phyloP scores from a whole-genome alignment of 2,888 invertebrate genomes.

The Ennomos fuscantarius region DNA sequence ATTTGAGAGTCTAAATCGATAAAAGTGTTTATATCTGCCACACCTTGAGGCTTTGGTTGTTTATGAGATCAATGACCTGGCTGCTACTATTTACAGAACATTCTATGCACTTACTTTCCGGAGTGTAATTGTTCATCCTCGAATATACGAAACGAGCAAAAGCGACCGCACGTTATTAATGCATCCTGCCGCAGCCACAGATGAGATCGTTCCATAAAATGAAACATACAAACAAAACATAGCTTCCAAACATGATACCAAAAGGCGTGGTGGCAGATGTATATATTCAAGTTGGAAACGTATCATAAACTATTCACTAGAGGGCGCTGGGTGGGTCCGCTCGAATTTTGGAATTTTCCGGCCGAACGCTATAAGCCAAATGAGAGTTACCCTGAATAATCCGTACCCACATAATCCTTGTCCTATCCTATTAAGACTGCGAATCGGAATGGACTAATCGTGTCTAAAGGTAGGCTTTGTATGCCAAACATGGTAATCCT shows the following conservation, averaged over 20 bases:
- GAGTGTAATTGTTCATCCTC: no score
- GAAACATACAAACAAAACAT: neutral
- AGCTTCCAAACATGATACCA: slow-evolving; percentile 11
- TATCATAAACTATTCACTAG: slow-evolving; percentile 52
- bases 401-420: slow-evolving; percentile 47
- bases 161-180: neutral
- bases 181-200: neutral
- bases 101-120: no score
- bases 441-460: slow-evolving; percentile 61
- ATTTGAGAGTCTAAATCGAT: no score
- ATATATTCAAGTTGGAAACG: slow-evolving; percentile 35
- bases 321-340: slow-evolving; percentile 39
- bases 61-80: no score
- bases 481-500: slow-evolving; percentile 45
- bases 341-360: slow-evolving; percentile 58
- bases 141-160: no score
- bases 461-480: slow-evolving; percentile 50
- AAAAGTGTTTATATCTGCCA: no score
- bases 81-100: no score
- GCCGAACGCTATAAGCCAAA: slow-evolving; percentile 60
- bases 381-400: slow-evolving; percentile 51
- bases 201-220: neutral
- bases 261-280: slow-evolving; percentile 14
- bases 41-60: no score
- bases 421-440: slow-evolving; percentile 48